Conservation (phyloP, 1,140 invertebrate genomes). For the Gonatopus flavifemur region DNA sequence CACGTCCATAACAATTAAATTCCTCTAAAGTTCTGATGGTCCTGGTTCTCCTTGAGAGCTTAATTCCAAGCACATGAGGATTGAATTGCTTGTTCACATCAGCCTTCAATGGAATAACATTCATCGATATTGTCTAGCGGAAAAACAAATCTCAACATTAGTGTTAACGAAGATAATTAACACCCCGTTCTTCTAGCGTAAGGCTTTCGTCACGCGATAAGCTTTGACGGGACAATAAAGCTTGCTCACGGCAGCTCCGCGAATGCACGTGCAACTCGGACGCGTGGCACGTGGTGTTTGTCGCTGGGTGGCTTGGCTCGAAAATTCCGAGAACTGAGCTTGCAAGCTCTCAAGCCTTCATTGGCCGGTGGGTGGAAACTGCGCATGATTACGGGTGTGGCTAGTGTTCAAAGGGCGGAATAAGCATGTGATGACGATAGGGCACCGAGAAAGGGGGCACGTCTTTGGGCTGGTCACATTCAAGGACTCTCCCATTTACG, state of each 20-base stretch:
- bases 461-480: slow-evolving; percentile 44
- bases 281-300: slow-evolving; percentile 57
- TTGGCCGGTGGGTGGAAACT: slow-evolving; percentile 54
- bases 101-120: no score
- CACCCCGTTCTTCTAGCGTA: no score
- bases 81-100: no score
- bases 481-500: slow-evolving; percentile 22
- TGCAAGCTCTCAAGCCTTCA: slow-evolving; percentile 40
- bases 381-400: slow-evolving; percentile 54
- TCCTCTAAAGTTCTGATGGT: no score
- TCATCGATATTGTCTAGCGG: no score
- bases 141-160: no score
- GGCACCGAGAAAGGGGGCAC: slow-evolving; percentile 40
- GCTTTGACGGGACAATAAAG: no score
- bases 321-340: slow-evolving; percentile 38
- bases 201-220: no score
- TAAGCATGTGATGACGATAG: slow-evolving; percentile 48
- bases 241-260: slow-evolving; percentile 40
- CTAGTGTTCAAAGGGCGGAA: slow-evolving; percentile 43
- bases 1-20: no score
- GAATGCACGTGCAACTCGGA: slow-evolving; percentile 52
- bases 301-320: slow-evolving; percentile 41
- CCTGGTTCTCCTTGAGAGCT: no score
- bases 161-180: no score
- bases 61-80: no score